Conservation (phyloP, 2,113 vertebrate species). For the Seriola dumerili region DNA sequence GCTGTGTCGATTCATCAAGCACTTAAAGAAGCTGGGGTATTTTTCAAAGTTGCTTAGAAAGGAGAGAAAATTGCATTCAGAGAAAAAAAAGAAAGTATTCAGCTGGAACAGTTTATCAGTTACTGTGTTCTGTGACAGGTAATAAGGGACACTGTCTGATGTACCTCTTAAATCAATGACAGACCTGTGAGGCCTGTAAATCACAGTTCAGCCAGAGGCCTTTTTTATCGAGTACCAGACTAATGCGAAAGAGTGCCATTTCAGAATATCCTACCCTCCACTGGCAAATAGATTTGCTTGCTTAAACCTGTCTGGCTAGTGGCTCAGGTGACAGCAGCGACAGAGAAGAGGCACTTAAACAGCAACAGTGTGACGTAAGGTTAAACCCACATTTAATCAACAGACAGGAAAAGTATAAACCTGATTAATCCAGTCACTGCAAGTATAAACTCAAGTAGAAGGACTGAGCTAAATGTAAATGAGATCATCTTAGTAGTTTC, state of each 20-base stretch:
- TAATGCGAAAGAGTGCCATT: conserved; percentile 11
- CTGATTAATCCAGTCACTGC: conserved; percentile 25
- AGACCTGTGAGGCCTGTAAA: conserved; percentile 44
- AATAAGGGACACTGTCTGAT: conserved; percentile 42
- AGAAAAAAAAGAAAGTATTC: conserved; percentile 42
- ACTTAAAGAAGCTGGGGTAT: conserved; percentile 42
- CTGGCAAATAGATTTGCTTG: conserved; percentile 22
- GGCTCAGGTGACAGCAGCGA: conserved; percentile 37
- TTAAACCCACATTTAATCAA: conserved; percentile 30
- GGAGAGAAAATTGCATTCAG: conserved; percentile 47
- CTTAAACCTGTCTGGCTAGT: conserved; percentile 22
- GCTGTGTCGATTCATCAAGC: conserved; percentile 65
- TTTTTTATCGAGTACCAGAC: not conserved
- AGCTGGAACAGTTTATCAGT: conserved; percentile 40
- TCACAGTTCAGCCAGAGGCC: conserved; percentile 55
- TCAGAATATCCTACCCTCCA: conserved; percentile 31
- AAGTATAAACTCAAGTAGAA: not conserved
- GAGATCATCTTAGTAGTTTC: not conserved
- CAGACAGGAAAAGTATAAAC: conserved; percentile 14
- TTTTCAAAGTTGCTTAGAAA: conserved; percentile 55
- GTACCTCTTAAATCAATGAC: conserved; percentile 62
- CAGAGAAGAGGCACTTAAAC: conserved; percentile 9
- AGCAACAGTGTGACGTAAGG: conserved; percentile 4
- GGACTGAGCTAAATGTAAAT: conserved; percentile 13
- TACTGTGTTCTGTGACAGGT: conserved; percentile 38